Evolutionary conservation across 2,888 invertebrate genomes (phyloP).

Genomic region (Sympetrum striolatum): DNA sequence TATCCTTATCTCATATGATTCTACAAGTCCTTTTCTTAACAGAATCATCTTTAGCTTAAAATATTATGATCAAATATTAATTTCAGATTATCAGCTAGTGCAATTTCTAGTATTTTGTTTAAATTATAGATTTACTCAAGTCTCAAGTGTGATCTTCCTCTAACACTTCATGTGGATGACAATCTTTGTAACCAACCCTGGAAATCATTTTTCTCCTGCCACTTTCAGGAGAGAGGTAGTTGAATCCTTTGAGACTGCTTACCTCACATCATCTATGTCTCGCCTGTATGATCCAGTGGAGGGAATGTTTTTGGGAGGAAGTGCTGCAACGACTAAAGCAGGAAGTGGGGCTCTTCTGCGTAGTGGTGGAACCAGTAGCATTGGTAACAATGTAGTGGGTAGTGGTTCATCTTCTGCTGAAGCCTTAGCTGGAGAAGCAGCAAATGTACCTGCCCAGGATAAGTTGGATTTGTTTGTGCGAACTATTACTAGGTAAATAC

Average conservation of each 20-base stretch:
- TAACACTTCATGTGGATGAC: neutral
- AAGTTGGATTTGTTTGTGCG: constrained; percentile 77
- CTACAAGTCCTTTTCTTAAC: too few species aligned
- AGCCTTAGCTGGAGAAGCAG: constrained; percentile 60
- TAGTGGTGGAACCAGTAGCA: constrained; percentile 14
- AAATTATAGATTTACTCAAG: too few species aligned
- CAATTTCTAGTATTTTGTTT: too few species aligned
- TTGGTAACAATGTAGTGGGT: neutral
- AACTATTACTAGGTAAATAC: constrained; percentile 67
- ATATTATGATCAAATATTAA: too few species aligned
- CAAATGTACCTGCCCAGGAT: constrained; percentile 73
- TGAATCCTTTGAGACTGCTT: constrained; percentile 82
- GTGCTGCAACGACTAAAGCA: constrained; percentile 57
- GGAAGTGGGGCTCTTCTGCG: neutral
- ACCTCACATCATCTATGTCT: constrained; percentile 82
- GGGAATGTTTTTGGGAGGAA: constrained; percentile 76
- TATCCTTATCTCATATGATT: too few species aligned
- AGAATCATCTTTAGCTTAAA: too few species aligned
- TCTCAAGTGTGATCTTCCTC: neutral
- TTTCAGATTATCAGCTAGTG: too few species aligned
- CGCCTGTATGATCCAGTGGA: constrained; percentile 84
- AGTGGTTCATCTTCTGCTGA: neutral
- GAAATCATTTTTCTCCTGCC: constrained; percentile 45
- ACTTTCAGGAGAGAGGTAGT: constrained; percentile 59
- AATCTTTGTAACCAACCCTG: neutral